Evolutionary conservation across 2,113 vertebrate genomes (phyloP).

Genomic region (Tragelaphus imberbis): DNA sequence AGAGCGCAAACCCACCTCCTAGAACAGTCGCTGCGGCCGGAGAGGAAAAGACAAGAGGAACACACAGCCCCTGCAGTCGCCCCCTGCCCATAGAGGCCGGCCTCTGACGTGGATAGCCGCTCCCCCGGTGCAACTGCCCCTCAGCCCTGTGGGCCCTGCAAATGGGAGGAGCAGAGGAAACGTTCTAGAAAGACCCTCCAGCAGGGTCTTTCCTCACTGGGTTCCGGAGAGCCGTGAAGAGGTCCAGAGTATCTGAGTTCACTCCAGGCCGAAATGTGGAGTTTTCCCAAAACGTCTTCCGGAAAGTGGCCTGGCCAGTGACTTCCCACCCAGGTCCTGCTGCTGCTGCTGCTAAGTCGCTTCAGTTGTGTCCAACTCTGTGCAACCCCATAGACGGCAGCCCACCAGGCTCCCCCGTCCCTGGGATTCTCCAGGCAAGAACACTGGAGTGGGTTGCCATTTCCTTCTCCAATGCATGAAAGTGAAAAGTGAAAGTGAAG

Average conservation of each 20-base stretch:
- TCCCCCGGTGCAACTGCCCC: not conserved
- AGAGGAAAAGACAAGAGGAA: not conserved
- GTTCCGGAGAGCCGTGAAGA: not conserved
- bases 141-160: not conserved
- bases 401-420: too few species aligned
- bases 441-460: too few species aligned
- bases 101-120: not conserved
- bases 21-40: not conserved
- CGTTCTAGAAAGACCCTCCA: not conserved
- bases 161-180: not conserved
- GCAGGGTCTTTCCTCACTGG: too few species aligned
- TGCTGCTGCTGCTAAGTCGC: too few species aligned
- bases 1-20: not conserved
- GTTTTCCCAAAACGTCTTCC: not conserved
- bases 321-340: not conserved
- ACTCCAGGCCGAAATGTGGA: not conserved
- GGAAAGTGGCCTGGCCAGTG: not conserved
- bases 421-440: too few species aligned
- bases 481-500: too few species aligned
- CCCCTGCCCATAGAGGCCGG: not conserved
- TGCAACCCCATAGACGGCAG: too few species aligned
- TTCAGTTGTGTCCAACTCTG: too few species aligned
- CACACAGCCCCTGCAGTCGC: not conserved
- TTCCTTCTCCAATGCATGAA: too few species aligned
- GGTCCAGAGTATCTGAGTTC: not conserved